phyloP scores from a whole-genome alignment of 2,888 invertebrate genomes.

The Napeogenes sylphis region DNA sequence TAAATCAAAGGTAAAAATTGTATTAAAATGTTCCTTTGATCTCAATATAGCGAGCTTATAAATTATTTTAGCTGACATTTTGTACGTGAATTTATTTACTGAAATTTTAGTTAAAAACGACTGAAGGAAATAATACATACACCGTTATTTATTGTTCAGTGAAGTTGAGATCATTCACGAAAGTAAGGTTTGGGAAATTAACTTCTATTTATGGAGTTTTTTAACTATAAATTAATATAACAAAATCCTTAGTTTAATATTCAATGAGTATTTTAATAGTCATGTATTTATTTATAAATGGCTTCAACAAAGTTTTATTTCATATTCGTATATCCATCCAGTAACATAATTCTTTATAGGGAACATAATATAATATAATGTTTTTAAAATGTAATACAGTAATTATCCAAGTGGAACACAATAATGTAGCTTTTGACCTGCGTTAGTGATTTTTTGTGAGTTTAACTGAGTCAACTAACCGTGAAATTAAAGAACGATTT shows the following conservation, averaged over 20 bases:
- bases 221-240: too few relatives aligned
- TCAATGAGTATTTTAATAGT: too few relatives aligned
- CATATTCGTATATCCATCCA: too few relatives aligned
- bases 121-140: neutral
- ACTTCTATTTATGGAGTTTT: neutral
- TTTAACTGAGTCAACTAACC: constrained; percentile 52
- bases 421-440: constrained; percentile 16
- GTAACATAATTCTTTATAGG: too few relatives aligned
- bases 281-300: too few relatives aligned
- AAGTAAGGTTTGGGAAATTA: neutral
- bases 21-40: constrained; percentile 30
- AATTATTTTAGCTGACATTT: constrained; percentile 22
- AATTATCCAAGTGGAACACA: neutral
- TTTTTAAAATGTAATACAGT: neutral
- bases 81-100: constrained; percentile 20
- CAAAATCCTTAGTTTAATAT: too few relatives aligned
- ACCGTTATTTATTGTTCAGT: neutral
- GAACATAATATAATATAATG: neutral
- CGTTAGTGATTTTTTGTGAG: constrained; percentile 29
- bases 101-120: constrained; percentile 28
- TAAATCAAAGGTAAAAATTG: constrained; percentile 24
- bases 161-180: neutral
- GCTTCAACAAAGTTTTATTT: too few relatives aligned
- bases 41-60: constrained; percentile 29
- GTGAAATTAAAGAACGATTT: constrained; percentile 58